Conservation (phyloP, 2,113 vertebrate species). For the Toxostoma redivivum region DNA sequence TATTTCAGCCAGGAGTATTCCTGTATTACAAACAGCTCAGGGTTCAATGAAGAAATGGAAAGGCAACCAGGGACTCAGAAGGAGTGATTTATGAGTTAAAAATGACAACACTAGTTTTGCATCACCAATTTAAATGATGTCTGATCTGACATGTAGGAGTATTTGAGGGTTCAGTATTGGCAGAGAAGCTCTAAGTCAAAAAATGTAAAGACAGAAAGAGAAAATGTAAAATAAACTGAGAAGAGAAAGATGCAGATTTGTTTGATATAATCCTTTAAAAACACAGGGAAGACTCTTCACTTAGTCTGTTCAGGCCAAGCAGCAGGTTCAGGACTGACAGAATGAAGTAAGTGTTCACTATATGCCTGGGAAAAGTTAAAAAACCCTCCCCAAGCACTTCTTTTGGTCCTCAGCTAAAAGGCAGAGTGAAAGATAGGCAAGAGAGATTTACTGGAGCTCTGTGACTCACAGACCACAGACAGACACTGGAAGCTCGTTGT, state of each 20-base stretch:
- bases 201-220: not conserved
- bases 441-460: not conserved
- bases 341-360: not conserved
- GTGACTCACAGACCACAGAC: slow-evolving; percentile 71
- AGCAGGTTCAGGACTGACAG: not conserved
- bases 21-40: not conserved
- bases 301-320: not conserved
- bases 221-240: not conserved
- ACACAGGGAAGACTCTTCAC: not conserved
- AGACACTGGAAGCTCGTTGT: slow-evolving; percentile 45
- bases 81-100: not conserved
- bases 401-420: not conserved
- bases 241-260: not conserved
- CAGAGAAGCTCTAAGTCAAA: not conserved
- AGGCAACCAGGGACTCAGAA: not conserved
- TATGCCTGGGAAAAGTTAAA: slow-evolving; percentile 18
- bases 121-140: not conserved
- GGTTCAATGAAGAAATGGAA: not conserved
- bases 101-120: not conserved
- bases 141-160: not conserved
- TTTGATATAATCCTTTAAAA: not conserved
- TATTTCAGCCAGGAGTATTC: not conserved
- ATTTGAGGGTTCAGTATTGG: not conserved
- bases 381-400: not conserved
- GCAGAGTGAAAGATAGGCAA: not conserved